Percentiles rank a stretch among this genome's conserved stretches.
Conservation (phyloP, 30 jellyfish, hydroid and myxozoan genomes). For the Aurelia aurita complex sp. Pacific region DNA sequence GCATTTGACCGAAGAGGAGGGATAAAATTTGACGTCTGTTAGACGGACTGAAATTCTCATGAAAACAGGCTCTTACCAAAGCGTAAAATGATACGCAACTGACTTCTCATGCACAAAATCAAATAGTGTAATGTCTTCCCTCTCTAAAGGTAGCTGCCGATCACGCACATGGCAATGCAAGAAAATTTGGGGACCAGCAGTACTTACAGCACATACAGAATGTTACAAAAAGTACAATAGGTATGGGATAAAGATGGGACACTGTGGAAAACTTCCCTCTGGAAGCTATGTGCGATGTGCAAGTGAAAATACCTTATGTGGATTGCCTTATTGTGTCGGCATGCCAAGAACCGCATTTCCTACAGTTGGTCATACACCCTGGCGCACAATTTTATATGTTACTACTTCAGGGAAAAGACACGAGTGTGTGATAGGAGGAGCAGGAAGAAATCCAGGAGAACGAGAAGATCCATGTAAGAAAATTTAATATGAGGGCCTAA, state of each 20-base stretch:
- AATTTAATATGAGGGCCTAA: too few relatives aligned
- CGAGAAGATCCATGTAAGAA: slow-evolving; percentile 41
- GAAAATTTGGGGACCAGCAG: slow-evolving; percentile 40
- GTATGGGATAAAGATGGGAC: slow-evolving; percentile 44
- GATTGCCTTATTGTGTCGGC: slow-evolving; percentile 28
- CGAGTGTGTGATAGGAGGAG: slow-evolving; percentile 20
- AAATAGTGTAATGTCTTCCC: too few relatives aligned
- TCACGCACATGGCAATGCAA: slow-evolving; percentile 45
- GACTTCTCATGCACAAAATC: too few relatives aligned
- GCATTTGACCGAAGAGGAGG: too few relatives aligned
- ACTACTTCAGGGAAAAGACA: background rate
- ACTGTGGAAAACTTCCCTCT: slow-evolving; percentile 45
- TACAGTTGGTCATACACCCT: slow-evolving; percentile 11
- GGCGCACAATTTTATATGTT: background rate
- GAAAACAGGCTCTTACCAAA: too few relatives aligned
- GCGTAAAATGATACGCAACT: too few relatives aligned
- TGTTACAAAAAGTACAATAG: slow-evolving; percentile 27
- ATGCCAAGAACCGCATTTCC: slow-evolving; percentile 26
- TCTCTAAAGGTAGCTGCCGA: slow-evolving; percentile 24
- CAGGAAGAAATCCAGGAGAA: slow-evolving; percentile 12
- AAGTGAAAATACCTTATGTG: slow-evolving; percentile 25
- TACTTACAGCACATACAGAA: slow-evolving; percentile 7
- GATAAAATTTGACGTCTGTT: too few relatives aligned
- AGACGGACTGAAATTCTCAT: too few relatives aligned
- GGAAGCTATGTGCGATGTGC: slow-evolving; percentile 36